These are phyloP conservation scores for Eulimnadia texana DNA, from an alignment of 1,140 invertebrate genomes.

Conservation along the genomic window DNA sequence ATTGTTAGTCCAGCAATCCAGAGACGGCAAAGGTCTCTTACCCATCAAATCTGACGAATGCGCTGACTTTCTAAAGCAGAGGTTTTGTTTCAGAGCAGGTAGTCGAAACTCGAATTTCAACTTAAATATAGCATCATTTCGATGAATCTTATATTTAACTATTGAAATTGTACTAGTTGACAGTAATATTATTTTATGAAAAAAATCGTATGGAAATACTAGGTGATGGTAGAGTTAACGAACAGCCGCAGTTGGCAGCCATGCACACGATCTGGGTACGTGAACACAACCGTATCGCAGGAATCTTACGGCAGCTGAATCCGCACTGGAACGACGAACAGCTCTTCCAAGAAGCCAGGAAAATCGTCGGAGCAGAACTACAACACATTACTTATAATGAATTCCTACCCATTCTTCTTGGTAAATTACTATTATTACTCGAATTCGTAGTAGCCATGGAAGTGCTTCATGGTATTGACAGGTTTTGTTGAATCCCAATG, in stretches of 20 bases:
- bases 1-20: conserved; percentile 21
- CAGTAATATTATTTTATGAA: background rate
- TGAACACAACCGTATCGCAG: conserved; percentile 38
- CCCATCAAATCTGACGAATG: conserved; percentile 25
- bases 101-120: background rate
- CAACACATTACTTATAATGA: conserved; percentile 47
- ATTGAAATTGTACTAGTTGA: background rate
- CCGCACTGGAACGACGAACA: conserved; percentile 38
- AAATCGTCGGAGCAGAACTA: conserved; percentile 34
- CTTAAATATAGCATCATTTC: background rate
- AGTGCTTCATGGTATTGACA: no score
- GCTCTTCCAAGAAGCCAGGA: conserved; percentile 29
- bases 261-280: conserved; percentile 38
- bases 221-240: conserved; percentile 44
- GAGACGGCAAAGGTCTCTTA: conserved; percentile 33
- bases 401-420: conserved; percentile 30
- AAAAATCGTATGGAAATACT: background rate
- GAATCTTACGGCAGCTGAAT: conserved; percentile 30
- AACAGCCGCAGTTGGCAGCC: conserved; percentile 35
- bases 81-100: conserved; percentile 26
- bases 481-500: no score
- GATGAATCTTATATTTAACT: background rate
- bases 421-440: conserved; percentile 24
- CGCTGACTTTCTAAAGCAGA: conserved; percentile 17
- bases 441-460: no score